These are phyloP conservation scores for Uropsilus gracilis DNA, from an alignment of 2,113 vertebrate species.

Conservation along the genomic window DNA sequence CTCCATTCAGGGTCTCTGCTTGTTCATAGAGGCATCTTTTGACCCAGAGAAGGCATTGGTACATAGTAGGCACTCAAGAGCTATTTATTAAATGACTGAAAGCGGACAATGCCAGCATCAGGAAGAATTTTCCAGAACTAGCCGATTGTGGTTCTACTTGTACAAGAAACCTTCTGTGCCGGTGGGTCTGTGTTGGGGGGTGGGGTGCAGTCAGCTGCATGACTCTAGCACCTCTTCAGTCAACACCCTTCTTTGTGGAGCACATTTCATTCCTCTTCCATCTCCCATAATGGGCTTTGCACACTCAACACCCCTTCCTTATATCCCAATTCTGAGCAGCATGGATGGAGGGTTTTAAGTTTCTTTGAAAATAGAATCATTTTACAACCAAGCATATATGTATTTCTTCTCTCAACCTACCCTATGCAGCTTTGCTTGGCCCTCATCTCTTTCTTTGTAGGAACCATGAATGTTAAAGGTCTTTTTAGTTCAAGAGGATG, in stretches of 20 bases:
- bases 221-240: conserved; percentile 33
- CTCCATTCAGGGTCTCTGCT: neutral
- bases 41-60: neutral
- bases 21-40: neutral
- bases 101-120: neutral
- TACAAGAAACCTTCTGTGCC: neutral
- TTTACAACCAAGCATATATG: conserved; percentile 55
- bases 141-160: neutral
- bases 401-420: conserved; percentile 56
- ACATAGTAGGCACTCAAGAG: neutral
- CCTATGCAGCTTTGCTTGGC: conserved; percentile 65
- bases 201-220: neutral
- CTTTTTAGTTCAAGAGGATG: conserved; percentile 82
- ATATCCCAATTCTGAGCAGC: conserved; percentile 49
- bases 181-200: neutral
- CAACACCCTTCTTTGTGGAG: neutral
- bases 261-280: neutral
- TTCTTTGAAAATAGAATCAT: conserved; percentile 71
- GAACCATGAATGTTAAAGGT: conserved; percentile 82
- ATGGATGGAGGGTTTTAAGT: conserved; percentile 55
- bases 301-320: conserved; percentile 60
- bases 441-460: conserved; percentile 79
- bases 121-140: neutral
- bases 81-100: neutral
- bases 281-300: conserved; percentile 49